Conservation (phyloP, 2,113 vertebrate species). For the Charina bottae region DNA sequence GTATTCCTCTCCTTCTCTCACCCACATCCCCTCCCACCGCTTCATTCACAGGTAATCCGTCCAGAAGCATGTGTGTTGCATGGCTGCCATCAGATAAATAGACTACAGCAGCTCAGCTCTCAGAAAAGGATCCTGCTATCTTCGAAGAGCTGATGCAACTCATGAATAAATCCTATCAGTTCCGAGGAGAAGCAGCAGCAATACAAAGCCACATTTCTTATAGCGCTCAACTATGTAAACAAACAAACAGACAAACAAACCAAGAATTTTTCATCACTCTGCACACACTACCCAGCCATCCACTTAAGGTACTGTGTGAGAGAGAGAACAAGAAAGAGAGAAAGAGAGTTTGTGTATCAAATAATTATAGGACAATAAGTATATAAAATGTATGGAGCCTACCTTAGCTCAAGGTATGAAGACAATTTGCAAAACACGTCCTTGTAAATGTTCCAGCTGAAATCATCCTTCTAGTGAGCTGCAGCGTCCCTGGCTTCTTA, state of each 20-base stretch:
- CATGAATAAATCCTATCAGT: neutral
- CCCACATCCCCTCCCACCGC: neutral
- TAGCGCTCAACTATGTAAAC: neutral
- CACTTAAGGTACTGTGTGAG: neutral
- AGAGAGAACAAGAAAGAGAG: neutral
- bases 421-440: neutral
- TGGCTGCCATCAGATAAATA: conserved; percentile 10
- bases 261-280: neutral
- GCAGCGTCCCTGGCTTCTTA: neutral
- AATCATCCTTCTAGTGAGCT: neutral
- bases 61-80: neutral
- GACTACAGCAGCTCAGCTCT: neutral
- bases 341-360: neutral
- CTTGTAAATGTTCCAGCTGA: neutral
- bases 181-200: neutral
- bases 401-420: neutral
- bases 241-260: neutral
- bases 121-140: neutral
- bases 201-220: neutral
- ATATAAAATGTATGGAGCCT: neutral
- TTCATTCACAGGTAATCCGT: conserved; percentile 15
- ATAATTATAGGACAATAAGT: neutral
- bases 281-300: neutral
- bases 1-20: too few relatives aligned
- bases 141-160: neutral